These are phyloP conservation scores for Heliconius hortense DNA, from an alignment of 2,888 invertebrate species.

Conservation along the genomic window DNA sequence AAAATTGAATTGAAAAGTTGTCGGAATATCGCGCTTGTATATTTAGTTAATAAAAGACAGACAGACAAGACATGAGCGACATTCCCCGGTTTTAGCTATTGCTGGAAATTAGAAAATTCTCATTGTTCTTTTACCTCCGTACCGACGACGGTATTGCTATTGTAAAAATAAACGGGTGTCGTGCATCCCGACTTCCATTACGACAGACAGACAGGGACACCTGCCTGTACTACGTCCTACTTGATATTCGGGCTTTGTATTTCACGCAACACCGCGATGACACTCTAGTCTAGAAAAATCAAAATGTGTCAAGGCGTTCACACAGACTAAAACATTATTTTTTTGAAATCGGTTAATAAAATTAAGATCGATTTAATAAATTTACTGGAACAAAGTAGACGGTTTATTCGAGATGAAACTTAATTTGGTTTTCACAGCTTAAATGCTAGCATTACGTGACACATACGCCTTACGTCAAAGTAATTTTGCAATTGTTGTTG, in stretches of 20 bases:
- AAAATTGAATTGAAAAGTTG: neutral
- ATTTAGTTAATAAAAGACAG: conserved; percentile 3
- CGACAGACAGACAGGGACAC: conserved; percentile 3
- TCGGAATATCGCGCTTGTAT: neutral
- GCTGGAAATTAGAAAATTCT: conserved; percentile 13
- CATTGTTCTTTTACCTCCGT: neutral
- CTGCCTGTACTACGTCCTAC: neutral
- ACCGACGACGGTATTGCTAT: neutral
- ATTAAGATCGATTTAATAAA: neutral
- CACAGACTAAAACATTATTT: neutral
- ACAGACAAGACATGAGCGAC: neutral
- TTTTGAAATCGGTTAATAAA: neutral
- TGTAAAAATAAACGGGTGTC: conserved; percentile 9
- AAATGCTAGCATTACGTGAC: neutral
- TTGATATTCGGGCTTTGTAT: neutral
- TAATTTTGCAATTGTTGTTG: conserved; percentile 10
- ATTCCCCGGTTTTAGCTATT: neutral
- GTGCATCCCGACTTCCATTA: conserved; percentile 3
- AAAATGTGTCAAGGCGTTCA: neutral
- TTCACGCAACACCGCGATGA: neutral
- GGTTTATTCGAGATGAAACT: neutral
- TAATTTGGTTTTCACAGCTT: neutral
- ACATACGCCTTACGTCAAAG: neutral
- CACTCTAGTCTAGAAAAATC: neutral
- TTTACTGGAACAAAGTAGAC: neutral